Base-by-base conservation (phyloP, 2,888 invertebrate genomes). In the Sarcophaga variegata region DNA sequence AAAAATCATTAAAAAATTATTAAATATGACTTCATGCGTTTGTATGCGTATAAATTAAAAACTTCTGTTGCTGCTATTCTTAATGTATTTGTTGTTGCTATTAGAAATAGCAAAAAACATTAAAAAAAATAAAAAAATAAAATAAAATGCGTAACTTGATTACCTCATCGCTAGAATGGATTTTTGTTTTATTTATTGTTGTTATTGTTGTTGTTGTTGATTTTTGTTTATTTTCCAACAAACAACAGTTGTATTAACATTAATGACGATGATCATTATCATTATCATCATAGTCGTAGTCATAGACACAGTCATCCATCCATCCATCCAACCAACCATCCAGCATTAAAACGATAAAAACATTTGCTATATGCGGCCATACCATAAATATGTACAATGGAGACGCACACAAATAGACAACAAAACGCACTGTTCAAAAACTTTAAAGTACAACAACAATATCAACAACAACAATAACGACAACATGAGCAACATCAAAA, bases 101-200 rank as follows among this genome's bases (percentile, higher is more conserved):
- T 14, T 45, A 54, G 54, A 54, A 10, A 54, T 74, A 75, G 59
- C 37, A 49, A 66, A 64, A 87, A 10, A 54, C 69, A 70, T 45
- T 67, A 84, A 87, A 10, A 54, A 22, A 22, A 22, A 22, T 22
- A 49, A 71, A 64, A 81, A 83, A 74, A 84, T 84, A 37, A 37
- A 37, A 37, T 37, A 37, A 37, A 86, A 83, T 84, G 87, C 87
- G 87, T 87, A 81, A 81, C 71, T 75, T 87, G 87, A 84, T 87
- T 87, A 87, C 87, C 84, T 87, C 84, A 87, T 87, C 87, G 87
- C 79, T 66, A 81, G 70, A 63, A 47, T 71, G 71, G 77, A 60
- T 80, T 77, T 59, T 77, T 72, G 59, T 63, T 63, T 37, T 70
- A 75, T 60, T 79, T 37, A 37, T 37, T 37, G 8, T 37, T 37